phyloP scores from a whole-genome alignment of 1,140 invertebrate species.

The Leucophenga varia region DNA sequence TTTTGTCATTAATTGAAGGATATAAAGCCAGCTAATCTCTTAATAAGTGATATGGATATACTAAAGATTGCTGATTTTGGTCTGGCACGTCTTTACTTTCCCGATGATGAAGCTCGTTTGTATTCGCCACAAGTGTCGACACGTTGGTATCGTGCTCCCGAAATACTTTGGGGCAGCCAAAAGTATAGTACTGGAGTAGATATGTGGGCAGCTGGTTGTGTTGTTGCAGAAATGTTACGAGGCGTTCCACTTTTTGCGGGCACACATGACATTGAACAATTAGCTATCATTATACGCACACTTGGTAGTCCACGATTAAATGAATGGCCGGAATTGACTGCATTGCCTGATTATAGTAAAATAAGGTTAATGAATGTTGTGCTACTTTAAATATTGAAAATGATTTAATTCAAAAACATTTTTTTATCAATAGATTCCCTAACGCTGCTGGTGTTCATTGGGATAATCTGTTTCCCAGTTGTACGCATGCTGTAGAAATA shows the following conservation, averaged over 20 bases:
- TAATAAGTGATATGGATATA: conserved; percentile 82
- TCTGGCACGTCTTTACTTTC: conserved; percentile 80
- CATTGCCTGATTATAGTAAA: conserved; percentile 95
- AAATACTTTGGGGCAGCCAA: conserved; percentile 91
- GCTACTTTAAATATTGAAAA: too few relatives aligned
- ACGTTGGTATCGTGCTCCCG: conserved; percentile 93
- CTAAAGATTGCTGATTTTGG: conserved; percentile 93
- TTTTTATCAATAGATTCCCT: conserved; percentile 66
- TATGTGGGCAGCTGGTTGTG: conserved; percentile 94
- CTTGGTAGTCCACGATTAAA: conserved; percentile 87
- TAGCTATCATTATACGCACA: conserved; percentile 85
- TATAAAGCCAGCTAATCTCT: conserved; percentile 95
- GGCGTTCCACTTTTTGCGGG: conserved; percentile 90
- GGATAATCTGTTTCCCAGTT: conserved; percentile 69
- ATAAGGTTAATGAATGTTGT: conserved; percentile 72
- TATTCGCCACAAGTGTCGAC: conserved; percentile 76
- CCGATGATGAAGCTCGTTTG: conserved; percentile 62
- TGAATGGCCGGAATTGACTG: conserved; percentile 78
- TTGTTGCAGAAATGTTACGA: conserved; percentile 91
- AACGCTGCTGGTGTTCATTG: conserved; percentile 71
- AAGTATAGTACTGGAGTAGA: conserved; percentile 85
- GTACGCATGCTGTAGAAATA: conserved; percentile 67
- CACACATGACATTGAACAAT: conserved; percentile 96
- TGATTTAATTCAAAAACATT: neutral
- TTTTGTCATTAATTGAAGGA: too few relatives aligned